These are phyloP conservation scores for Ischnus inquisitorius DNA, from an alignment of 2,888 invertebrate species.

Conservation along the genomic window DNA sequence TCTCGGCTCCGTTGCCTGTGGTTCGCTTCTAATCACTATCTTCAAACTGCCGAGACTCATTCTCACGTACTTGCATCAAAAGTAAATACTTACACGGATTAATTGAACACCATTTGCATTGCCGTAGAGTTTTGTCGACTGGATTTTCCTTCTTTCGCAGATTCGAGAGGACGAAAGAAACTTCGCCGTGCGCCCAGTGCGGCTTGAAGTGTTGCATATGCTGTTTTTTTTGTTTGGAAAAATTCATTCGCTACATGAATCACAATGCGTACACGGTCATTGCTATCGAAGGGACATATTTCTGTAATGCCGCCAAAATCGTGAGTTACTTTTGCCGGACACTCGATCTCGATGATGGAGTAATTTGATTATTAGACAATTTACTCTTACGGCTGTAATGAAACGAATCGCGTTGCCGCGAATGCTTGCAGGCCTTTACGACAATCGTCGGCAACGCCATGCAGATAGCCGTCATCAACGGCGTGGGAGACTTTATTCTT, in stretches of 20 bases:
- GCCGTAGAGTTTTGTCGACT: not conserved
- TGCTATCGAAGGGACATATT: conserved; percentile 95
- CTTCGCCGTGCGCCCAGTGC: conserved; percentile 91
- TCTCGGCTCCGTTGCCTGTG: conserved; percentile 97
- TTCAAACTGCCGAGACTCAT: conserved; percentile 96
- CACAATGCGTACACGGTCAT: conserved; percentile 98
- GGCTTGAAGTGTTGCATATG: conserved; percentile 94
- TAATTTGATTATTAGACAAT: too few relatives aligned
- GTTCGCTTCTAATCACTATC: conserved; percentile 96
- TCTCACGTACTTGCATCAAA: conserved; percentile 95
- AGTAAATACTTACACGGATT: conserved; percentile 87
- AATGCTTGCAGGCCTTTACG: conserved; percentile 93
- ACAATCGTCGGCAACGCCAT: conserved; percentile 93
- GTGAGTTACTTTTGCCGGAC: conserved; percentile 86
- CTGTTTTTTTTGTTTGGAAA: conserved; percentile 96
- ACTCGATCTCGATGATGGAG: too few relatives aligned
- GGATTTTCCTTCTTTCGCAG: conserved; percentile 84
- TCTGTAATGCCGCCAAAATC: conserved; percentile 95
- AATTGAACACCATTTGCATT: not conserved
- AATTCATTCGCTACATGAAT: conserved; percentile 96
- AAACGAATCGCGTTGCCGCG: too few relatives aligned
- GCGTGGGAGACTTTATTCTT: conserved; percentile 96
- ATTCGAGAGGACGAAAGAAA: conserved; percentile 89
- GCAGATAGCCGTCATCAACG: conserved; percentile 96
- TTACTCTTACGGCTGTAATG: too few relatives aligned